Evolutionary conservation across 2,113 vertebrate genomes (phyloP).

Genomic region (Crotophaga sulcirostris): DNA sequence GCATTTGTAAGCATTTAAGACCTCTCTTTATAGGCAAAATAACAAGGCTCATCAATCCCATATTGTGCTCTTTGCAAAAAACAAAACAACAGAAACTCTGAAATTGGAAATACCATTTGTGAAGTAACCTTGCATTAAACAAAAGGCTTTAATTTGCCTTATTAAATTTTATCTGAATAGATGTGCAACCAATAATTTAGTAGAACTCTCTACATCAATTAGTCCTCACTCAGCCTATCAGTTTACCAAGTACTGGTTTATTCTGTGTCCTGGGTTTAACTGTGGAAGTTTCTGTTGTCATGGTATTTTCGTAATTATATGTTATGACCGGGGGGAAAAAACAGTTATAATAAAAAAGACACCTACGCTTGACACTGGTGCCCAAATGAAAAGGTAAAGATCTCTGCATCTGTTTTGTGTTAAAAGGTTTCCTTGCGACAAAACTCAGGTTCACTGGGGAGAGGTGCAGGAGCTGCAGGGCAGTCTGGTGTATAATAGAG

Average conservation of each 20-base stretch:
- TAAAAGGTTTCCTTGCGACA: not conserved
- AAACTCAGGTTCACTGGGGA: not conserved
- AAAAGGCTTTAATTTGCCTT: not conserved
- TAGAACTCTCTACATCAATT: not conserved
- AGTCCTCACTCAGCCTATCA: not conserved
- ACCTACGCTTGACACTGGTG: not conserved
- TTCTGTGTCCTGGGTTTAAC: not conserved
- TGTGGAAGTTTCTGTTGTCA: not conserved
- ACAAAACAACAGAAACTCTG: not conserved
- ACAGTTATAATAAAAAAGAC: not conserved
- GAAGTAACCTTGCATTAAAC: not conserved
- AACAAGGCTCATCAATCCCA: slow-evolving; percentile 59
- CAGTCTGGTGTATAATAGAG: slow-evolving; percentile 30
- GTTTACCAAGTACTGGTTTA: not conserved
- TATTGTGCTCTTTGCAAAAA: slow-evolving; percentile 7
- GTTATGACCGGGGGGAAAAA: not conserved
- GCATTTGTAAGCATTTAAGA: slow-evolving; percentile 34
- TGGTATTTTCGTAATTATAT: not conserved
- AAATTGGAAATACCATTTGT: not conserved
- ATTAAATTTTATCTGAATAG: not conserved
- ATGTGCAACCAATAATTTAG: not conserved
- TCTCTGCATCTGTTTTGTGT: not conserved
- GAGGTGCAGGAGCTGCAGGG: not conserved
- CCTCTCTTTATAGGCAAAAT: slow-evolving; percentile 48
- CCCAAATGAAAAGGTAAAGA: not conserved